A percentile compares a stretch with the other conserved stretches of the same genome.
phyloP scores from a whole-genome alignment of 2,888 invertebrate genomes.

The Amblyjoppa proteus region DNA sequence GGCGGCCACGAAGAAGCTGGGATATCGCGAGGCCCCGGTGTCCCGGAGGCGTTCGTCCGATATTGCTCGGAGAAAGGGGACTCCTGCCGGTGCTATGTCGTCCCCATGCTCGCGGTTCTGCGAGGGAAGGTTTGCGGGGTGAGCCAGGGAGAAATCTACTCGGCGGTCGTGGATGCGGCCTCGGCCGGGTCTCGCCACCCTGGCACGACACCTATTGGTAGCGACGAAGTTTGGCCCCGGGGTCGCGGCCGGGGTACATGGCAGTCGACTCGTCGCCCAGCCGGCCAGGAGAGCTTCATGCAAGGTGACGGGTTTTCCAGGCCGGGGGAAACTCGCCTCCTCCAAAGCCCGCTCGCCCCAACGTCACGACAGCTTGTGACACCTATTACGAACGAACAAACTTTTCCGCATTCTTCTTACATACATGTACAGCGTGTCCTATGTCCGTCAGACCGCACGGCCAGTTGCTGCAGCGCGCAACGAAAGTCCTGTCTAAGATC shows the following conservation, averaged over 20 bases:
- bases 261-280: constrained; percentile 55
- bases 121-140: constrained; percentile 1
- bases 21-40: constrained; percentile 31
- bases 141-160: not conserved
- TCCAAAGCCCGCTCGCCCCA: constrained; percentile 26
- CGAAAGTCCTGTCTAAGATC: not conserved
- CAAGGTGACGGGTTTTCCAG: constrained; percentile 63
- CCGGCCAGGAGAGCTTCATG: constrained; percentile 56
- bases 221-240: constrained; percentile 63
- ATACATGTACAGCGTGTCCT: not conserved
- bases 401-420: constrained; percentile 58
- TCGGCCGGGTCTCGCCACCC: constrained; percentile 36
- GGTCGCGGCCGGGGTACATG: constrained; percentile 50
- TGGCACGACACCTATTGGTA: constrained; percentile 59
- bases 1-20: not conserved
- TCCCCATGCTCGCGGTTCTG: constrained; percentile 3
- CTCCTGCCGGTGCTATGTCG: constrained; percentile 18
- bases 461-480: not conserved
- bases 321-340: constrained; percentile 56
- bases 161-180: constrained; percentile 29
- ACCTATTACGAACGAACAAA: constrained; percentile 57
- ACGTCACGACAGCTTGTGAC: constrained; percentile 66
- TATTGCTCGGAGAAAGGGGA: constrained; percentile 37
- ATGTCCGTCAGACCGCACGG: not conserved
- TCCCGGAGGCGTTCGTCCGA: constrained; percentile 35